Evolutionary conservation across 2,797 vertebrate genomes (phyloP), one percentile per base, ranked within the genome.

Genomic region (Neostethus bicornis): DNA sequence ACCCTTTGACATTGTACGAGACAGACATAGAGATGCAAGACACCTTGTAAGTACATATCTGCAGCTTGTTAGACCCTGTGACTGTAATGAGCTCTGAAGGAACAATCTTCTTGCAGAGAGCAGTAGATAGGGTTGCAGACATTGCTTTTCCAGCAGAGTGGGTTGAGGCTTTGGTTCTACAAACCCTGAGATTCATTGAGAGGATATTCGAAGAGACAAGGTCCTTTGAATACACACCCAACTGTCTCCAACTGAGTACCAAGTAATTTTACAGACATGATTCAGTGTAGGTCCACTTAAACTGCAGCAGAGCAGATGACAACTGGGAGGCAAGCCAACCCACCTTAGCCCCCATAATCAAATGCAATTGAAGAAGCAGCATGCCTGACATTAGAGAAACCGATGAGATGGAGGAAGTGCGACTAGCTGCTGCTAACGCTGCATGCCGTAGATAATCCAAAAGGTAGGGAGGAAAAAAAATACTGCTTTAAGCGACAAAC

Each of bases 181-280:
- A 81, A 44, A 2, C 41, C 70, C 78, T 63, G 65, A 89, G 89
- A 90, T 88, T 78, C 79, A 91, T 91, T 90, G 86, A 81, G 66
- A 85, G 77, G 81, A 81, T 70, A 88, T 84, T 84, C 79, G 75
- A 91, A 88, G 87, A 86, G 89, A 92, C 90, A 89, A 85, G 85
- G 83, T 86, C 72, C 82, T 79, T 83, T 90, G 85, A 91, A 87
- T 89, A 84, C 85, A 84, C 85, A 87, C 77, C 77, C 79, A 57
- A 77, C 82, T 80, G 85, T 85, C 86, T 81, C 73, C 77, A 51
- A 79, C 73, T 75, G 59, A 81, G 76, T 60, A 73, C 83, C 83
- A 83, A 87, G 89, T 87, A 67, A 85, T 90, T 90, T 85, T 84
- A 83, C 78, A 77, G 71, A 67, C 65, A 81, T 84, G 81, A 89